A percentile compares a stretch with the other conserved stretches of the same genome.
phyloP scores from a whole-genome alignment of 2,888 invertebrate species.

The Acrocyrtus sp. region DNA sequence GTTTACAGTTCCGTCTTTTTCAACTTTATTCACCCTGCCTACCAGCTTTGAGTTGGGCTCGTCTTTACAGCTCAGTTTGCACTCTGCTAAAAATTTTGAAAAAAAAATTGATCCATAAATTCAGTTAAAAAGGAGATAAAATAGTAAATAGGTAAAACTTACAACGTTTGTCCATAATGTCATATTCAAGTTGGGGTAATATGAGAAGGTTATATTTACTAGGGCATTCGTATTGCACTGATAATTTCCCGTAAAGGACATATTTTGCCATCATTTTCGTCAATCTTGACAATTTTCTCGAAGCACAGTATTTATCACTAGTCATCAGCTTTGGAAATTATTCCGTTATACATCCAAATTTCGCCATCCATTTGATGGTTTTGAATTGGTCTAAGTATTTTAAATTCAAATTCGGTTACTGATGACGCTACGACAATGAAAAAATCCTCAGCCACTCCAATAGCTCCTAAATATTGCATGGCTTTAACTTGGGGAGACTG shows the following conservation, averaged over 20 bases:
- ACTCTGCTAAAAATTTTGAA: slow-evolving; percentile 31
- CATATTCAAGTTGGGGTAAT: slow-evolving; percentile 5
- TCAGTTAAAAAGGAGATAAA: background rate
- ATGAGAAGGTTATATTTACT: background rate
- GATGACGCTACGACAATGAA: slow-evolving; percentile 20
- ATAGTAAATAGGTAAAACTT: background rate
- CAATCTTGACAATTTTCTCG: background rate
- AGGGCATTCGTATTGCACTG: slow-evolving; percentile 28
- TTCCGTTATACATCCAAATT: slow-evolving; percentile 45
- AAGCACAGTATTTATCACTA: slow-evolving; percentile 14
- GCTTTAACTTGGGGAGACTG: slow-evolving; percentile 38
- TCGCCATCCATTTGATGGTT: slow-evolving; percentile 10
- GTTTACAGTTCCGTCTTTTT: background rate
- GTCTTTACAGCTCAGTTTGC: slow-evolving; percentile 15
- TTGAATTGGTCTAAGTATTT: slow-evolving; percentile 30
- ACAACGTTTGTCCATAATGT: slow-evolving; percentile 3
- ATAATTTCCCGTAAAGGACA: slow-evolving; percentile 10
- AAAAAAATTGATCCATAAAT: background rate
- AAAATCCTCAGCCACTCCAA: slow-evolving; percentile 31
- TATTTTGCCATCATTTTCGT: slow-evolving; percentile 4
- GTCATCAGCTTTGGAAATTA: background rate
- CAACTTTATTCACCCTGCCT: background rate
- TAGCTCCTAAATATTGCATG: slow-evolving; percentile 13
- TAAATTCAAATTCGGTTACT: background rate
- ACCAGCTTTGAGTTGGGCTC: slow-evolving; percentile 14